Percentiles rank a stretch among this genome's conserved stretches.
These are phyloP conservation scores for Drosophila testacea DNA, from an alignment of 2,888 invertebrate species.

Conservation along the genomic window DNA sequence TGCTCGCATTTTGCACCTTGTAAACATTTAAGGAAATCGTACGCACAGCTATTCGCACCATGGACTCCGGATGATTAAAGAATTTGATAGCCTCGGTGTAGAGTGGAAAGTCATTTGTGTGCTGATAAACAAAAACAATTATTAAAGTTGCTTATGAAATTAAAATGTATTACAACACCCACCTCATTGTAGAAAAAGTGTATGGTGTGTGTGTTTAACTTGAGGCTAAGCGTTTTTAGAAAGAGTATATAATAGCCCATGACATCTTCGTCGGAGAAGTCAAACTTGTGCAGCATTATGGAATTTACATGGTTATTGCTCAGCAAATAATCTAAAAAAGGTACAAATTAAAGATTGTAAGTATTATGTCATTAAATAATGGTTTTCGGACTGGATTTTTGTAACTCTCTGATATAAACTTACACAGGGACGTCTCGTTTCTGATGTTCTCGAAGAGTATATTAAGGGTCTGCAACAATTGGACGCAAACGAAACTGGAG, in stretches of 20 bases:
- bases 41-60: conserved; percentile 99
- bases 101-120: conserved; percentile 99
- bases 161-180: neutral
- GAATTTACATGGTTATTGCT: conserved; percentile 99
- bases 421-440: conserved; percentile 99
- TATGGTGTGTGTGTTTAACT: conserved; percentile 98
- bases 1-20: conserved; percentile 95
- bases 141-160: neutral
- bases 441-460: conserved; percentile 99
- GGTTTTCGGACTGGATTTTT: no score
- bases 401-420: conserved; percentile 84
- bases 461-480: conserved; percentile 98
- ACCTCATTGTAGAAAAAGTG: conserved; percentile 99
- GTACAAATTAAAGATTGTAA: neutral
- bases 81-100: conserved; percentile 99
- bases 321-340: conserved; percentile 95
- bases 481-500: conserved; percentile 97
- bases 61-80: conserved; percentile 99
- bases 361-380: neutral
- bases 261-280: conserved; percentile 99
- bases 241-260: conserved; percentile 99
- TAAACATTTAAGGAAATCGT: conserved; percentile 99
- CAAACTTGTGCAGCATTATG: conserved; percentile 99
- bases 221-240: conserved; percentile 98
- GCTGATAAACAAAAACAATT: conserved; percentile 84